Evolutionary conservation across 2,113 vertebrate genomes (phyloP).

Genomic region (Dendrocopos noguchii): DNA sequence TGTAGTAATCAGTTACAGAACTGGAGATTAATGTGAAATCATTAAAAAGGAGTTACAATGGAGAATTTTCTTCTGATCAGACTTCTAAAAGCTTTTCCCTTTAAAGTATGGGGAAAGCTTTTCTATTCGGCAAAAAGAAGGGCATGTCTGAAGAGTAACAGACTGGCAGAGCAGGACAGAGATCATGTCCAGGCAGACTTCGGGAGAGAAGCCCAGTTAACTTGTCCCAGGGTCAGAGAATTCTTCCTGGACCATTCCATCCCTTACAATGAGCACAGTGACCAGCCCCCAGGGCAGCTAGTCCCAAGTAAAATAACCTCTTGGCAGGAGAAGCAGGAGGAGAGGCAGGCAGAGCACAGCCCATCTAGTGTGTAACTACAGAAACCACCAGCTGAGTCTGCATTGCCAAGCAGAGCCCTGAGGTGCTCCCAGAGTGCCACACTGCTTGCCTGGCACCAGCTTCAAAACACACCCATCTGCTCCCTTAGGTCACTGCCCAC

Average conservation of each 20-base stretch:
- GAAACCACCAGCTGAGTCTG: background rate
- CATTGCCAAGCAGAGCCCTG: background rate
- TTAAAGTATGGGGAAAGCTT: background rate
- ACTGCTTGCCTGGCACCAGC: background rate
- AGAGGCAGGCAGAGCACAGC: background rate
- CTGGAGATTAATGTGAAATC: background rate
- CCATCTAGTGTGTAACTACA: background rate
- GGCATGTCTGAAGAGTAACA: background rate
- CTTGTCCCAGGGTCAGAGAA: background rate
- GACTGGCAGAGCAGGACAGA: background rate
- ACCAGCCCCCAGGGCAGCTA: background rate
- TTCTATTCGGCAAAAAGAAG: background rate
- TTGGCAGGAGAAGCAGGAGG: background rate
- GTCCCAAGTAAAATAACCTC: background rate
- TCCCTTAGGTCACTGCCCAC: background rate
- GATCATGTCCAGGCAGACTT: background rate
- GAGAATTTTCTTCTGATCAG: background rate
- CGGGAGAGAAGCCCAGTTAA: background rate
- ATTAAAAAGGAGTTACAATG: background rate
- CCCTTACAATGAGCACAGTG: rapidly evolving
- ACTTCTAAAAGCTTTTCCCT: background rate
- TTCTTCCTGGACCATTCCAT: background rate
- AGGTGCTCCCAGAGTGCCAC: background rate
- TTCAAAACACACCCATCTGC: background rate
- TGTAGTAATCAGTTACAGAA: background rate